Evolutionary conservation across 2,888 invertebrate genomes (phyloP), one percentile per base, ranked within the genome.

Genomic region (Drosophila lacicola): DNA sequence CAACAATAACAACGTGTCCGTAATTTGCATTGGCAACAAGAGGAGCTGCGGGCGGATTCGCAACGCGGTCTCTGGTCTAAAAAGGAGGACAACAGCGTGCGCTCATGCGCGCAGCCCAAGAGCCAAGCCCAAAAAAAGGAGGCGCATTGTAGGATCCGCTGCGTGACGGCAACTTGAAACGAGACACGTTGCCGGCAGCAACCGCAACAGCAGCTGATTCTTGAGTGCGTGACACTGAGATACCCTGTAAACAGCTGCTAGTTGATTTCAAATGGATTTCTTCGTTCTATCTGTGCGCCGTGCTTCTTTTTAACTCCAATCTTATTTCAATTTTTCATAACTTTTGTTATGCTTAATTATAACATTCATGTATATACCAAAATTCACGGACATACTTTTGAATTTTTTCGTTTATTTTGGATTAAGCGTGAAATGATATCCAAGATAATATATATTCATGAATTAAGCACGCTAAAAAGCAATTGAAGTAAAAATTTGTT

Each of bases 111-210:
- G 49, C 68, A 55, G 29, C 47, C 68, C 34, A 25, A 46, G 44
- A 49, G 62, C 78, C 74, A 62, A 71, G 39, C 63, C 72, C 73
- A 60, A 53, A 64, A 53, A 64, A 67, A 76, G 65, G 68, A 62
- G 69, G 25, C 39, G 57, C 36, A 21, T 29, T 57, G 53, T 80
- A 86, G 88, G 79, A 87, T 82, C 58, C 85, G 57, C 71, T 67
- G 86, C 81, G 61, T 86, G 81, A 86, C 81, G 88, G 83, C 83
- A 51, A 82, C 87, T 64, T 88, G 53, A 82, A 86, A 86, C 69
- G 76, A 25, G 54, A 63, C 82, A 88, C 88, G 80, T 74, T 68
- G 75, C 67, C 82, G 62, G 33, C 53, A 58, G 50, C 54, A 54
- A 25, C 46, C 57, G 21, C 46, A 44, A 8, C 29, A 3, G 3